These are phyloP conservation scores for Actenoides lindsayi DNA, from an alignment of 2,113 vertebrate species.

Conservation along the genomic window DNA sequence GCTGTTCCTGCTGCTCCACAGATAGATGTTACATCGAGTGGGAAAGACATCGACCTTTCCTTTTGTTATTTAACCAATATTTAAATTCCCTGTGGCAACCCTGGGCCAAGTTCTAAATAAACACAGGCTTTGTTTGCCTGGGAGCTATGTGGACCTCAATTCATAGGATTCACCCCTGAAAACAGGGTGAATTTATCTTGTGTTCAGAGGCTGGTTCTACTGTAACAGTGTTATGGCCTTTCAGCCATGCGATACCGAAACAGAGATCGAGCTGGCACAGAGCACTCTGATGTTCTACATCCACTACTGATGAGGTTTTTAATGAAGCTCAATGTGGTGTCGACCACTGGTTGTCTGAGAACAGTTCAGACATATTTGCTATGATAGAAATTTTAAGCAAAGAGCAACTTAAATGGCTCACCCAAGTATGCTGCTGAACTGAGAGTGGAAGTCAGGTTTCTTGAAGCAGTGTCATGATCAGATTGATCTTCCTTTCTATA, in stretches of 20 bases:
- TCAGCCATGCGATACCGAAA: neutral
- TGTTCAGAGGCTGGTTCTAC: neutral
- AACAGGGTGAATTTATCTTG: neutral
- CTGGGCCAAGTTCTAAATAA: neutral
- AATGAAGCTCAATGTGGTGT: neutral
- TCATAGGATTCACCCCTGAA: neutral
- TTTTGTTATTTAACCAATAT: neutral
- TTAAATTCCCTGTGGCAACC: neutral
- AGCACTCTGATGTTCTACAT: neutral
- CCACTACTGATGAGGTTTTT: neutral
- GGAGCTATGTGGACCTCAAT: neutral
- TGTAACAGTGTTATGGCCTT: fast-evolving
- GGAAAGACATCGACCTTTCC: neutral
- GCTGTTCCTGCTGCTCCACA: neutral
- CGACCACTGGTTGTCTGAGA: neutral
- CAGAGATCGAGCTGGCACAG: neutral
- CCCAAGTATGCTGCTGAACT: fast-evolving
- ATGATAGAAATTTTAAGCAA: neutral
- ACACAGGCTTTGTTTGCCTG: neutral
- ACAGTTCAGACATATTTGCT: neutral
- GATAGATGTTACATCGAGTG: neutral
- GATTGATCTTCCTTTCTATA: neutral
- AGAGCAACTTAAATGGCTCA: neutral
- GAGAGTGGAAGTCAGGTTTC: neutral
- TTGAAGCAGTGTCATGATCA: neutral